Evolutionary conservation across 92 coral and sea anemone species (phyloP).

Genomic region (Pocillopora grandis): DNA sequence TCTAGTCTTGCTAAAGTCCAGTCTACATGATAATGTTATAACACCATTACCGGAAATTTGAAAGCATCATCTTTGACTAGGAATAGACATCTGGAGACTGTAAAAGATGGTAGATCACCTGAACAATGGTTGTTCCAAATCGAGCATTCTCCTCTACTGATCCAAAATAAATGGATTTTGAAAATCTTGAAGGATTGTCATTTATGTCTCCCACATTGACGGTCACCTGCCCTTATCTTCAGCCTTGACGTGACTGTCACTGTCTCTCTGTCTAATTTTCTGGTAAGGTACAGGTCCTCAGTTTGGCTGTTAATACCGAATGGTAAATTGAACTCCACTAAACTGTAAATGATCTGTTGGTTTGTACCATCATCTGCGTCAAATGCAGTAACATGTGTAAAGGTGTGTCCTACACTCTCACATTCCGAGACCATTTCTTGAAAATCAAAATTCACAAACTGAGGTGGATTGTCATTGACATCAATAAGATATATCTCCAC

Average conservation of each 20-base stretch:
- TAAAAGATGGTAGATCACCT: constrained; percentile 63
- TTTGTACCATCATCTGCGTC: constrained; percentile 79
- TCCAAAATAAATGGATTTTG: constrained; percentile 59
- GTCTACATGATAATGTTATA: constrained; percentile 70
- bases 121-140: constrained; percentile 60
- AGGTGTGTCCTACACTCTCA: constrained; percentile 48
- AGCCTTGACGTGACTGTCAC: constrained; percentile 74
- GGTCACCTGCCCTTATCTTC: constrained; percentile 78
- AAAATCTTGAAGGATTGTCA: constrained; percentile 91
- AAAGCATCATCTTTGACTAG: constrained; percentile 68
- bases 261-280: constrained; percentile 77
- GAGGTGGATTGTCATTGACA: too few species aligned
- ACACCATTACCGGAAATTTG: constrained; percentile 69
- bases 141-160: constrained; percentile 71
- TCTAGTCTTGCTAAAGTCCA: constrained; percentile 71
- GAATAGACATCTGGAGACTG: constrained; percentile 49
- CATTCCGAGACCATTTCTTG: constrained; percentile 78
- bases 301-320: constrained; percentile 61
- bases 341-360: constrained; percentile 60
- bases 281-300: constrained; percentile 71
- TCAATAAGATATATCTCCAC: too few species aligned
- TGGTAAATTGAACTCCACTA: constrained; percentile 69
- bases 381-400: constrained; percentile 68
- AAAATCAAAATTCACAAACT: too few species aligned
- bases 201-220: constrained; percentile 80